These are phyloP conservation scores for Brotogeris chrysoptera DNA, from an alignment of 2,797 vertebrate species.

Conservation along the genomic window DNA sequence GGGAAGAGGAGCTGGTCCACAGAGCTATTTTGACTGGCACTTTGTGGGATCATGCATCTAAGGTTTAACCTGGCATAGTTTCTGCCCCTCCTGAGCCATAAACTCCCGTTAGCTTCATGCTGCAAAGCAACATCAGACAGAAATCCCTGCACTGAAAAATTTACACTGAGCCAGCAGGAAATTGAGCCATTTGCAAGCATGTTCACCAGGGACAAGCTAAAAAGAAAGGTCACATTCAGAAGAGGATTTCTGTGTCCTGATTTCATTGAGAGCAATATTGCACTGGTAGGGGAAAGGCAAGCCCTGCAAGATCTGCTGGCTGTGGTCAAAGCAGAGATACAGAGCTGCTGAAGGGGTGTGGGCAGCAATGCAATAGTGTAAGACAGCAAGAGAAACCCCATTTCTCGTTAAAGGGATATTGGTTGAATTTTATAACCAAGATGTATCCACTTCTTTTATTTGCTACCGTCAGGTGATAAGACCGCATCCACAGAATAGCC, in stretches of 20 bases:
- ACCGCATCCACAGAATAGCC: accelerated
- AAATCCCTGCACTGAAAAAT: not conserved
- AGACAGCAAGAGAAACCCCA: not conserved
- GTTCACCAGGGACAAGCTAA: not conserved
- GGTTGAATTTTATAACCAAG: not conserved
- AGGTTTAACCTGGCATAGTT: not conserved
- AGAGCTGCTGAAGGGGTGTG: not conserved
- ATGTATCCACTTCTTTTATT: accelerated
- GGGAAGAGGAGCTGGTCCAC: not conserved
- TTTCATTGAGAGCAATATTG: not conserved
- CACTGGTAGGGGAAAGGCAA: not conserved
- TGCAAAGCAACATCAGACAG: not conserved
- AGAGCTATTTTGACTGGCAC: not conserved
- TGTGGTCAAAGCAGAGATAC: accelerated
- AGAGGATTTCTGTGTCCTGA: not conserved
- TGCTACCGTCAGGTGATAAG: not conserved
- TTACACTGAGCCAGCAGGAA: constrained; percentile 43
- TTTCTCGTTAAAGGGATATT: not conserved
- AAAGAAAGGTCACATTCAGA: constrained; percentile 36
- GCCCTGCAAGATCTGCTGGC: not conserved
- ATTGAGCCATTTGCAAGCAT: not conserved
- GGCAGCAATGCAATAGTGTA: not conserved
- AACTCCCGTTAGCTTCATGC: not conserved
- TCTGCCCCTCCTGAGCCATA: not conserved
- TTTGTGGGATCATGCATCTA: not conserved